Evolutionary conservation across 2,888 invertebrate species (phyloP), one percentile per base, ranked within the genome.

Genomic region (Nephrotoma flavescens): DNA sequence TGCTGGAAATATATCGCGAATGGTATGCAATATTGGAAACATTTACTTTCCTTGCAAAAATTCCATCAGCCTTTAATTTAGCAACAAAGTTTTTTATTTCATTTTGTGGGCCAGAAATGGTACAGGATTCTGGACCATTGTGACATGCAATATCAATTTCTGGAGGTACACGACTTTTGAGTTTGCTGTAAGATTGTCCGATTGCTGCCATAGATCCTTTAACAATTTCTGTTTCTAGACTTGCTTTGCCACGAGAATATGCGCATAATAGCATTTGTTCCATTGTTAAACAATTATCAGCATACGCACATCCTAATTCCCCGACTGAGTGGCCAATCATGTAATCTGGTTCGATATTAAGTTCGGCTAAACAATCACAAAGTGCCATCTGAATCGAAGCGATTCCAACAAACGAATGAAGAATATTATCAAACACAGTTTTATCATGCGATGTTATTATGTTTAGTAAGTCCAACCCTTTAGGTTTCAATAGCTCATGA

Each of bases 241-340:
- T 95, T 1, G 96, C 95, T 87, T 94, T 92, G 0, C 97, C 97
- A 89, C 97, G 93, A 90, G 95, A 96, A 91, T 97, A 97, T 0
- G 98, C 96, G 0, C 95, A 94, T 7, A 97, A 91, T 87, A 98
- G 95, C 93, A 96, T 96, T 92, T 98, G 96, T 89, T 97, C 96
- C 0, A 95, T 94, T 0, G 97, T 96, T 88, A 98, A 94, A 88
- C 97, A 96, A 0, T 97, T 97, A 91, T 99, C 99, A 2, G 97
- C 98, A 92, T 99, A 99, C 0, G 97, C 98, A 91, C 99, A 98
- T 0, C 97, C 98, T 6, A 99, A 92, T 91, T 99, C 99, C 41
- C 99, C 99, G 0, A 97, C 96, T 9, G 98, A 98, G 91, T 98
- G 98, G 1, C 99, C 96, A 88, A 96, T 94, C 88, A 96, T 94